Base-by-base conservation (phyloP, 2,888 invertebrate species). In the Anthoptus insignis region DNA sequence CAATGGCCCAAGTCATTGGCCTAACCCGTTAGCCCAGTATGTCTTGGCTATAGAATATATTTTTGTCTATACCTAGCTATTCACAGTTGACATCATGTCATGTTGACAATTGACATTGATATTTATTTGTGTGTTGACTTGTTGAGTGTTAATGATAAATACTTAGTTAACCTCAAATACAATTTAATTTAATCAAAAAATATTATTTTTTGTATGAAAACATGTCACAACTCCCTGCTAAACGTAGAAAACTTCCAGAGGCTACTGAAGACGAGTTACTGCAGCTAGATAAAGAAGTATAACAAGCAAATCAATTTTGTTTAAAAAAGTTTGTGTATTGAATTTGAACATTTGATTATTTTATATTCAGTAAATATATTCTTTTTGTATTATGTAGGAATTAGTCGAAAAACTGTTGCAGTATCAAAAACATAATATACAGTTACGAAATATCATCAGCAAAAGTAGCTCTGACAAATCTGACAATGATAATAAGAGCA, bases 341-440 rank as follows among this genome's bases (percentile, higher is more conserved):
- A 16, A 39, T 16, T 81, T n/a, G 14, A 80, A 49, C 16, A 27
- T 49, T 16, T 16, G 13, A 37, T 34, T 39, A 5, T 9, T n/a
- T 11, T 14, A 11, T 19, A 9, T 45, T 21, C 21, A 45, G 6
- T 42, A 3, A 11, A 0, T 39, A 4, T 27, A 27, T 27, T 27
- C 21, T 13, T 2, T 22, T 19, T 79, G 76, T 80, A 54, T 37
- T 53, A 8, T 2, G 11, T 80, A 97, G 95, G 96, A 97, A 77
- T 87, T 98, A 53, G 94, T 97, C 34, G 94, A 95, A 19, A 95
- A 94, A 88, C 94, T 98, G 65, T 85, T 96, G 39, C 95, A 96
- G 76, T 79, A 98, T 52, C 95, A 97, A 86, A 95, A 96, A 0
- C 97, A 98, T 78, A 98, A 97, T 77, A 83, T 89, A 27, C 98